Evolutionary conservation across 2,888 invertebrate genomes (phyloP).

Genomic region (Myopa testacea): DNA sequence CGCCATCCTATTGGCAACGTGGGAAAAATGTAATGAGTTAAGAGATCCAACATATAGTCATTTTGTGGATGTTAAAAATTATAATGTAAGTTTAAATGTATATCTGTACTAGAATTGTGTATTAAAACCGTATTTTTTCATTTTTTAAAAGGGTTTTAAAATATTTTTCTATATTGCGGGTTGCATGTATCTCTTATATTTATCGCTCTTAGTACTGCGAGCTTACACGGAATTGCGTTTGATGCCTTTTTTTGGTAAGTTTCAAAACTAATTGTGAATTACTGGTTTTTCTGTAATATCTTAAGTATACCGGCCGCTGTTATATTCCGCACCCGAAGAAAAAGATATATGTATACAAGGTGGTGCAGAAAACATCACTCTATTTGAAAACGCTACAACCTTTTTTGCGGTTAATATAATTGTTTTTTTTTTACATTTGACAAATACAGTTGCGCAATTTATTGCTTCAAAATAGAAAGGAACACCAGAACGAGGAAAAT

Average conservation of each 20-base stretch:
- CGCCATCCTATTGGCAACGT: slow-evolving; percentile 85
- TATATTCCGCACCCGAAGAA: too few relatives aligned
- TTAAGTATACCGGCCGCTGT: too few relatives aligned
- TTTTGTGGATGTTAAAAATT: slow-evolving; percentile 83
- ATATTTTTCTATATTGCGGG: slow-evolving; percentile 90
- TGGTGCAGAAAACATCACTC: too few relatives aligned
- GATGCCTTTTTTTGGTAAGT: slow-evolving; percentile 97
- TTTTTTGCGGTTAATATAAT: too few relatives aligned
- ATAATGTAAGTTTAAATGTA: slow-evolving; percentile 74
- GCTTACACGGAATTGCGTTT: slow-evolving; percentile 94
- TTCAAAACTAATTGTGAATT: neutral
- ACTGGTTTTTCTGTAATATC: neutral
- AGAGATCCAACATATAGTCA: slow-evolving; percentile 95
- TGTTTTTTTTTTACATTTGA: too few relatives aligned
- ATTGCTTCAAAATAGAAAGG: too few relatives aligned
- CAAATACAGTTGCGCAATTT: too few relatives aligned
- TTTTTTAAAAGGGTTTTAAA: slow-evolving; percentile 82
- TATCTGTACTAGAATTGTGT: neutral
- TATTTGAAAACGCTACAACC: too few relatives aligned
- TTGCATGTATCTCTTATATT: slow-evolving; percentile 86
- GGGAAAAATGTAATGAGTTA: slow-evolving; percentile 90
- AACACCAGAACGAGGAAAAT: too few relatives aligned
- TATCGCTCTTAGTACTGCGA: slow-evolving; percentile 83
- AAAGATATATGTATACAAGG: too few relatives aligned
- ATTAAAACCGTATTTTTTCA: neutral